Conservation (phyloP, 2,797 vertebrate species). For the Aldrovandia affinis region DNA sequence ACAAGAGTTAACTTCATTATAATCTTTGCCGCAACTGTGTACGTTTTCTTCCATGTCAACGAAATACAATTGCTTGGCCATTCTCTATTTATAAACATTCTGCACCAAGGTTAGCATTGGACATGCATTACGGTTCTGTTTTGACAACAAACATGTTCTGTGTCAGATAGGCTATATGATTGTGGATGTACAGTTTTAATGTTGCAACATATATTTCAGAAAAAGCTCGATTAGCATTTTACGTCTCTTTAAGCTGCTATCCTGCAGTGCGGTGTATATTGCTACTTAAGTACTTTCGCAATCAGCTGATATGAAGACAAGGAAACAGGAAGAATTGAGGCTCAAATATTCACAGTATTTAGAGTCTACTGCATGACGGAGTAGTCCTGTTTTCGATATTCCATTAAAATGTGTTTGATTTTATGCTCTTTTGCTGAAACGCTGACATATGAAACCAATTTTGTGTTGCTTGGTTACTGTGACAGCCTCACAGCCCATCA, state of each 20-base stretch:
- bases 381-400: neutral
- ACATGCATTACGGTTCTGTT: neutral
- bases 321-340: neutral
- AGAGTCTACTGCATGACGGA: neutral
- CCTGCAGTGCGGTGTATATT: neutral
- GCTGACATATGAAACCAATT: too few relatives aligned
- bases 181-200: neutral
- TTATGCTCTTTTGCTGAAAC: too few relatives aligned
- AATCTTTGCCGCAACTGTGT: too few relatives aligned
- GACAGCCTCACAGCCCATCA: neutral
- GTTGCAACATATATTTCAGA: neutral
- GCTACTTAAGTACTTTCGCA: neutral
- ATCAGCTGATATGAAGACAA: neutral
- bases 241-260: neutral
- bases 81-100: neutral
- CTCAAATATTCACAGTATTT: neutral
- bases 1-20: neutral
- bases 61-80: neutral
- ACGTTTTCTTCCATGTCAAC: neutral
- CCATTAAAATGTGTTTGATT: too few relatives aligned
- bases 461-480: neutral
- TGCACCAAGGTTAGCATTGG: neutral
- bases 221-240: neutral
- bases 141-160: neutral
- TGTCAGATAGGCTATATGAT: neutral